A percentile compares a stretch with the other conserved stretches of the same genome.
phyloP scores from a whole-genome alignment of 2,113 vertebrate genomes.

The Hypomesus transpacificus region DNA sequence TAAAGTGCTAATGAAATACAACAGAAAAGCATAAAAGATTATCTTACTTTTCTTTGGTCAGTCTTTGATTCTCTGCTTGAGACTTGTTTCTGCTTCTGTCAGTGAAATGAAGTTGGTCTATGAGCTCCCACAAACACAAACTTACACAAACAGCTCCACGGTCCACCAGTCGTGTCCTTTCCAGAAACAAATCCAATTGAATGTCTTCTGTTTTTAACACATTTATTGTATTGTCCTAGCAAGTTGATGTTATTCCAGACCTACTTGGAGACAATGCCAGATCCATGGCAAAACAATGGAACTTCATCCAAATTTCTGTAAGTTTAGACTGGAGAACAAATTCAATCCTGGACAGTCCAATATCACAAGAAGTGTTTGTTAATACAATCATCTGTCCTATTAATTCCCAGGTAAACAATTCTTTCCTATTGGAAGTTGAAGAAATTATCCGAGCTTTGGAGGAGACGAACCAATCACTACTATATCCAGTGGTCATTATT shows the following conservation, averaged over 20 bases:
- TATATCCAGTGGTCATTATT: conserved; percentile 67
- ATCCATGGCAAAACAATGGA: conserved; percentile 54
- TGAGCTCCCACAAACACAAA: no score
- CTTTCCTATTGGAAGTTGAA: conserved; percentile 41
- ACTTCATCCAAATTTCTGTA: conserved; percentile 73
- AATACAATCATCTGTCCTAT: not conserved
- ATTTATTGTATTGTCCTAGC: not conserved
- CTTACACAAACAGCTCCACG: no score
- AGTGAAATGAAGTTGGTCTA: no score
- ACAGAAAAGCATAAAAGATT: no score
- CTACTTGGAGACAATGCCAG: conserved; percentile 40
- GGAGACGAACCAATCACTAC: conserved; percentile 39
- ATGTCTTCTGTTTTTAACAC: conserved; percentile 16
- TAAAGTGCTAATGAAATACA: no score
- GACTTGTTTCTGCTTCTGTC: no score
- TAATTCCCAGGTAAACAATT: conserved; percentile 42
- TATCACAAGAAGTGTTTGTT: no score
- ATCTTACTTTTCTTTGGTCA: no score
- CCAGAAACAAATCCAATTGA: not conserved
- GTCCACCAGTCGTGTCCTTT: not conserved
- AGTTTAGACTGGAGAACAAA: conserved; percentile 35
- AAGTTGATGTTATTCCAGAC: conserved; percentile 62
- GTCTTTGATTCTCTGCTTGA: no score
- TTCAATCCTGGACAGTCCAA: not conserved
- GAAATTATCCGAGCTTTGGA: conserved; percentile 44